Conservation (phyloP, 2,888 invertebrate species). For the Pomacea canaliculata region DNA sequence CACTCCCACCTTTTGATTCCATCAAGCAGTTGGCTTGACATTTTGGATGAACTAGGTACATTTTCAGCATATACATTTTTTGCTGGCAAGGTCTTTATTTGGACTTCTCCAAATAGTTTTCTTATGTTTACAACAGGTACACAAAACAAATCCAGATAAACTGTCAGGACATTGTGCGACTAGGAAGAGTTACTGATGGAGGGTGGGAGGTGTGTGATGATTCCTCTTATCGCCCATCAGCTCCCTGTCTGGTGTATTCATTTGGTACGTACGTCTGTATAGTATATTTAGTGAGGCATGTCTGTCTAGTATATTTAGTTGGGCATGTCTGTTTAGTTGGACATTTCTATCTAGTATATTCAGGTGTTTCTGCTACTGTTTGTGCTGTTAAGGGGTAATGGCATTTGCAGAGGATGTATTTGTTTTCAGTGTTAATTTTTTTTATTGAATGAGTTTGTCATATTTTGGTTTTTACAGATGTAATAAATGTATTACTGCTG, state of each 20-base stretch:
- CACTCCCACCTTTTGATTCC: no score
- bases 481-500: no score
- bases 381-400: neutral
- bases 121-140: constrained; percentile 40
- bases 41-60: no score
- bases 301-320: neutral
- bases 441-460: neutral
- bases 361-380: neutral
- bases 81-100: no score
- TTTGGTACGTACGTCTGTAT: constrained; percentile 53
- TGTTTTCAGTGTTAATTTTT: neutral
- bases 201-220: constrained; percentile 64
- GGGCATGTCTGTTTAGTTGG: constrained; percentile 46
- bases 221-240: constrained; percentile 38
- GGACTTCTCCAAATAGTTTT: no score
- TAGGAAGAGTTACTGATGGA: constrained; percentile 59
- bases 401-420: neutral
- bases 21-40: no score
- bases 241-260: constrained; percentile 57
- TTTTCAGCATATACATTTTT: no score
- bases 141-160: constrained; percentile 46
- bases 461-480: neutral
- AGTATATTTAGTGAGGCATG: neutral
- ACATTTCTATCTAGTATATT: constrained; percentile 14
- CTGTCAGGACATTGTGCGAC: constrained; percentile 45